Evolutionary conservation across 2,797 vertebrate species (phyloP).

Genomic region (Microhierax caerulescens): DNA sequence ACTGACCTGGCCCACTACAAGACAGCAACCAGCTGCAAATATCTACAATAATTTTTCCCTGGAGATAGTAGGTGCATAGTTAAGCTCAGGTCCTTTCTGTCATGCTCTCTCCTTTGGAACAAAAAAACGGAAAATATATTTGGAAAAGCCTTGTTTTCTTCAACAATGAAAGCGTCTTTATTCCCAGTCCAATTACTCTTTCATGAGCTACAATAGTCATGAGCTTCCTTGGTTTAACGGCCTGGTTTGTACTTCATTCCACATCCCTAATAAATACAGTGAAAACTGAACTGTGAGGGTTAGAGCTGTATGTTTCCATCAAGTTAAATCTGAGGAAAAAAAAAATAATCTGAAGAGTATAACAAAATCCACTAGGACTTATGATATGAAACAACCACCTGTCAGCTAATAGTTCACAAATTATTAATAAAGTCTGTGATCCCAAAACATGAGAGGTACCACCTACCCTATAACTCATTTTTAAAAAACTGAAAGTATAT

Average conservation of each 20-base stretch:
- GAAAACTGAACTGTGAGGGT: neutral
- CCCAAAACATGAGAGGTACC: neutral
- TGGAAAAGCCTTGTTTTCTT: neutral
- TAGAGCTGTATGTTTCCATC: neutral
- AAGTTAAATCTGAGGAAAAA: neutral
- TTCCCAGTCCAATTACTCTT: neutral
- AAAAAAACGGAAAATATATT: neutral
- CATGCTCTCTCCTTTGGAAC: neutral
- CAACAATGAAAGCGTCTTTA: neutral
- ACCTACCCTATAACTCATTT: neutral
- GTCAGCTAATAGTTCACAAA: neutral
- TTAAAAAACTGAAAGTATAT: neutral
- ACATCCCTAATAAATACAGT: neutral
- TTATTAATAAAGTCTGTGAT: neutral
- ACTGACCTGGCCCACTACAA: neutral
- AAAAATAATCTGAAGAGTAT: neutral
- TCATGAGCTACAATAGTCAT: neutral
- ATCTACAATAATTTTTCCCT: neutral
- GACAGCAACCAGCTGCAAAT: neutral
- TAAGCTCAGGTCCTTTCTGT: neutral
- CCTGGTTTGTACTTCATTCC: neutral
- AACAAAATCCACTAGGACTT: neutral
- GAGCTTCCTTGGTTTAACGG: neutral
- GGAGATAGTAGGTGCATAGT: neutral
- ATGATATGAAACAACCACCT: neutral